phyloP scores from a whole-genome alignment of 2,113 vertebrate species.

The Barbus barbus region DNA sequence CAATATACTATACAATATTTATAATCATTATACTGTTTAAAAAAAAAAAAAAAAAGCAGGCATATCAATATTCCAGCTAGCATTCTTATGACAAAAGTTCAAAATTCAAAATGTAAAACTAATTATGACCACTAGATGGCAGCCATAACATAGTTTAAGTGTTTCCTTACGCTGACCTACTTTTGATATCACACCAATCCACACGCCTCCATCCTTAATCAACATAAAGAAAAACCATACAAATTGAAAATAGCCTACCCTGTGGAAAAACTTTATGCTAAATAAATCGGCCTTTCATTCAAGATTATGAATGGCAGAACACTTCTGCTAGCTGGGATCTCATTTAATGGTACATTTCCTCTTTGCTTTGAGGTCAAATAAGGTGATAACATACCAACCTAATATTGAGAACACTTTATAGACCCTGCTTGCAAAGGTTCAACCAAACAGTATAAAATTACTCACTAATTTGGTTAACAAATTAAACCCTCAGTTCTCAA shows the following conservation, averaged over 20 bases:
- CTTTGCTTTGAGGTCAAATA: conserved; percentile 19
- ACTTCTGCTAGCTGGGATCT: background rate
- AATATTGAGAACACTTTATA: too few species aligned
- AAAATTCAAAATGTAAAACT: background rate
- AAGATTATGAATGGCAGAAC: background rate
- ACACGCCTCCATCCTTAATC: background rate
- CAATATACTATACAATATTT: background rate
- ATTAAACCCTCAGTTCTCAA: background rate
- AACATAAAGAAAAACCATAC: background rate
- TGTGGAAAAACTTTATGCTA: background rate
- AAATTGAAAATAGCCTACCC: background rate
- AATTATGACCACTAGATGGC: conserved; percentile 39
- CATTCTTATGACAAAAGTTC: background rate
- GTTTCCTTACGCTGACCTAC: conserved; percentile 23
- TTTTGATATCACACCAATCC: conserved; percentile 17
- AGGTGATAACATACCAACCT: background rate
- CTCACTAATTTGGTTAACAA: background rate
- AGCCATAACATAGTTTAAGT: conserved; percentile 1
- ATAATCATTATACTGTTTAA: background rate
- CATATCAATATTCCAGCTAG: background rate
- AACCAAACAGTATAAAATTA: background rate
- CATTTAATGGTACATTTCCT: background rate
- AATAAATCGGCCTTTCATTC: background rate
- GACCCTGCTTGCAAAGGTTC: background rate
- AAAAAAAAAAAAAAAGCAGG: background rate